phyloP scores from a whole-genome alignment of 2,113 vertebrate genomes.

The Rousettus leschenaultii region DNA sequence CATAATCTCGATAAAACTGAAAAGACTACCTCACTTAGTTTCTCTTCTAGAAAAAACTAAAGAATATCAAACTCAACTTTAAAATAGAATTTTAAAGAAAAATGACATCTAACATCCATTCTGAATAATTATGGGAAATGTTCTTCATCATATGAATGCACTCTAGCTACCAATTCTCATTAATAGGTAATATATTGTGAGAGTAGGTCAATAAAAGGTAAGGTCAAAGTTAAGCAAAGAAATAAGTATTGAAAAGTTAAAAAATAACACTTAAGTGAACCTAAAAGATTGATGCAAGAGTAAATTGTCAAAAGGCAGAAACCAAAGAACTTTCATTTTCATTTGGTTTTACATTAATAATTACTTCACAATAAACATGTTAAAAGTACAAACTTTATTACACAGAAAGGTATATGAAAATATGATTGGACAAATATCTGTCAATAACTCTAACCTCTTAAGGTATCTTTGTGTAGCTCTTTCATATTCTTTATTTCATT shows the following conservation, averaged over 20 bases:
- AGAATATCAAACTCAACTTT: conserved; percentile 14
- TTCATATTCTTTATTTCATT: background rate
- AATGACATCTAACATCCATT: background rate
- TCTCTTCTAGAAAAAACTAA: background rate
- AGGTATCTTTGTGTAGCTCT: background rate
- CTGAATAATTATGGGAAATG: background rate
- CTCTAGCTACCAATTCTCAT: background rate
- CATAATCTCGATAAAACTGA: background rate
- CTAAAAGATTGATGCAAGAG: background rate
- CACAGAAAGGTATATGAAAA: background rate
- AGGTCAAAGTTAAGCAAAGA: background rate
- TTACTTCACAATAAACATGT: background rate
- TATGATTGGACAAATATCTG: background rate
- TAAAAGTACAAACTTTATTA: conserved; percentile 1
- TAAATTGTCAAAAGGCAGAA: background rate
- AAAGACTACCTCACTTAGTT: background rate
- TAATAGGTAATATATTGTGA: background rate
- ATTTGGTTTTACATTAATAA: conserved; percentile 20
- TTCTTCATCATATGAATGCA: background rate
- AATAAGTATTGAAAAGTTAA: background rate
- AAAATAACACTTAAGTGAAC: background rate
- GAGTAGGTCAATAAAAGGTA: background rate
- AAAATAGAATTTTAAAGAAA: conserved; percentile 27
- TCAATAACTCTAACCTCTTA: background rate
- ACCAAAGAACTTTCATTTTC: background rate